phyloP scores from a whole-genome alignment of 1,140 invertebrate species.

The Zaprionus ghesquierei region DNA sequence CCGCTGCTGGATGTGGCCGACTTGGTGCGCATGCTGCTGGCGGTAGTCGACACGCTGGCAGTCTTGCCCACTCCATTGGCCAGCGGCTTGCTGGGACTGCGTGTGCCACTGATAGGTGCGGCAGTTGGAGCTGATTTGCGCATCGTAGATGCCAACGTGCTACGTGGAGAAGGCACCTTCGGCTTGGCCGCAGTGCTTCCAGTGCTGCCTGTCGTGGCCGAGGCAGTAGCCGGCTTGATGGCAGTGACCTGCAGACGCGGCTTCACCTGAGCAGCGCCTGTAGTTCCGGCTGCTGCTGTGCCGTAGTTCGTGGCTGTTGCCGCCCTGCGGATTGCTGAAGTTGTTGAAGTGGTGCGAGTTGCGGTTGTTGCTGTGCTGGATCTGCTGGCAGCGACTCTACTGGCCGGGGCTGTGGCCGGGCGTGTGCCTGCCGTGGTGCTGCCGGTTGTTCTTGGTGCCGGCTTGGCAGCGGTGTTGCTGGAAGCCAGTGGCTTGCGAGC shows the following conservation, averaged over 20 bases:
- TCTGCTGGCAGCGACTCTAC: slow-evolving; percentile 23
- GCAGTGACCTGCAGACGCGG: slow-evolving; percentile 18
- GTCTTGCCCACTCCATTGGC: slow-evolving; percentile 54
- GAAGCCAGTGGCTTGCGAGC: slow-evolving; percentile 48
- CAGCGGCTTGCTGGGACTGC: slow-evolving; percentile 63
- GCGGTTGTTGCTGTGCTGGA: slow-evolving; percentile 23
- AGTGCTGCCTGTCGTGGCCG: not conserved
- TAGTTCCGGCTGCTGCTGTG: slow-evolving; percentile 8
- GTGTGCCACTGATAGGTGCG: slow-evolving; percentile 30
- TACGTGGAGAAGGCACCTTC: slow-evolving; percentile 58
- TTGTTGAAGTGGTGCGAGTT: slow-evolving; percentile 18
- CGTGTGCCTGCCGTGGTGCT: slow-evolving; percentile 32
- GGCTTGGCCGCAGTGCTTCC: slow-evolving; percentile 55
- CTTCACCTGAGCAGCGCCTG: slow-evolving; percentile 17
- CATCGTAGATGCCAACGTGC: slow-evolving; percentile 44
- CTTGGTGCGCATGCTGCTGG: slow-evolving; percentile 47
- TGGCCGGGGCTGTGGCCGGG: slow-evolving; percentile 51
- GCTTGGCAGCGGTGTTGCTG: slow-evolving; percentile 44
- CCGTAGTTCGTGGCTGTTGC: slow-evolving; percentile 13
- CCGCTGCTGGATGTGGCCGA: slow-evolving; percentile 31
- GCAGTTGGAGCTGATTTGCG: slow-evolving; percentile 49
- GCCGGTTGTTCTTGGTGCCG: slow-evolving; percentile 22
- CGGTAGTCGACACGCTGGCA: slow-evolving; percentile 14
- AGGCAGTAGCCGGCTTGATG: slow-evolving; percentile 16
- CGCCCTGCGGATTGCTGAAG: slow-evolving; percentile 9